Evolutionary conservation across 2,888 invertebrate species (phyloP).

Genomic region (Pharmacophagus antenor): DNA sequence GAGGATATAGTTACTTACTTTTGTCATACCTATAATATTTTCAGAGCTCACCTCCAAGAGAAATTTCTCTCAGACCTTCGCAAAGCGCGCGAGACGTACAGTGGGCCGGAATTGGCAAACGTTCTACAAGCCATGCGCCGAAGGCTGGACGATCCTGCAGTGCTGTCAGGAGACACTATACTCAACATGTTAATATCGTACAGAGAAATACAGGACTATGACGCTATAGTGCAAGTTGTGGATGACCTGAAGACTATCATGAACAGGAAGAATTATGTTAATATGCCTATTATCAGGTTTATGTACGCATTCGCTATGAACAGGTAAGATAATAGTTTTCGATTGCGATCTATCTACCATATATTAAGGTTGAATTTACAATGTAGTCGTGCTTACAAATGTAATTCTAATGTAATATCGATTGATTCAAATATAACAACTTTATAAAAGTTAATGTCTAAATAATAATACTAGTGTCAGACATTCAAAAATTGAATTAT

Average conservation of each 20-base stretch:
- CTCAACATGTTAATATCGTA: slow-evolving; percentile 96
- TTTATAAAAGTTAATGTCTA: no score
- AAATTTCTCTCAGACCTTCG: slow-evolving; percentile 97
- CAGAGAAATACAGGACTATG: slow-evolving; percentile 96
- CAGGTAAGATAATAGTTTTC: slow-evolving; percentile 79
- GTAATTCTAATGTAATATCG: no score
- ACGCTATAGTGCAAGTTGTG: slow-evolving; percentile 97
- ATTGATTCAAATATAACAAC: no score
- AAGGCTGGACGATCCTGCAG: slow-evolving; percentile 97
- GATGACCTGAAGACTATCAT: slow-evolving; percentile 95
- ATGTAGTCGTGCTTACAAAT: neutral
- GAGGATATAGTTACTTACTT: no score
- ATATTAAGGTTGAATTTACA: neutral
- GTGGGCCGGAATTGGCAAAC: slow-evolving; percentile 89
- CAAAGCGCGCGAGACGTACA: slow-evolving; percentile 93
- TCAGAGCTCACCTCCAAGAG: slow-evolving; percentile 97
- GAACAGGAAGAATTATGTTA: slow-evolving; percentile 92
- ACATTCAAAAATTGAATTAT: no score
- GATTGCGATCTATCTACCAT: no score
- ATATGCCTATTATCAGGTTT: slow-evolving; percentile 94
- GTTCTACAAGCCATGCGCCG: slow-evolving; percentile 94
- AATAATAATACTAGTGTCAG: no score
- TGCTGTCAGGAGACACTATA: slow-evolving; percentile 97
- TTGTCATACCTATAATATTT: slow-evolving; percentile 22
- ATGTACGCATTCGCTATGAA: slow-evolving; percentile 98